phyloP scores from a whole-genome alignment of 35 echinoderm and acorn worm species.

The Anneissia japonica region DNA sequence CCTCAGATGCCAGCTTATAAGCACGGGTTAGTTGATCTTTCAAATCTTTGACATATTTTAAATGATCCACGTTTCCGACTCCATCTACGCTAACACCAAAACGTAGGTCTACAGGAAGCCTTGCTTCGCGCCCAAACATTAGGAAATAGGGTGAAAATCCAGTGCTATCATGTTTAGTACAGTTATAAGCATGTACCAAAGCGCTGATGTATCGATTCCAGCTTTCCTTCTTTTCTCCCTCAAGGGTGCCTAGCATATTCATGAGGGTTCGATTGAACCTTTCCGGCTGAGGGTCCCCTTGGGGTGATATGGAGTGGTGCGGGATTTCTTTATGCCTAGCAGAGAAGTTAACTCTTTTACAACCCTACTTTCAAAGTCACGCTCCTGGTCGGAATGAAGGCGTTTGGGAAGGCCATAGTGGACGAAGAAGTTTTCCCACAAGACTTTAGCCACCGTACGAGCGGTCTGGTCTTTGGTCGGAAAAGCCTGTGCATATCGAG shows the following conservation, averaged over 20 bases:
- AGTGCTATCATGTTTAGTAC: constrained; percentile 31
- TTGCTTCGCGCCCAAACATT: constrained; percentile 48
- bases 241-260: too few species aligned
- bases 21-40: not conserved
- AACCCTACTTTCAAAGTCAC: constrained; percentile 41
- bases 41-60: not conserved
- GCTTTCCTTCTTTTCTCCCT: too few species aligned
- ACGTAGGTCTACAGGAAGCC: constrained; percentile 23
- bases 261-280: not conserved
- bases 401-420: constrained; percentile 49
- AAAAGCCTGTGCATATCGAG: not conserved
- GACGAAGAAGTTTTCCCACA: constrained; percentile 46
- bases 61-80: not conserved
- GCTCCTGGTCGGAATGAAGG: constrained; percentile 47
- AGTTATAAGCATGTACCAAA: constrained; percentile 49
- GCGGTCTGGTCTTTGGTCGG: not conserved
- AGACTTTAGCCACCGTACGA: constrained; percentile 19
- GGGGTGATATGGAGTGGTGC: constrained; percentile 55
- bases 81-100: not conserved
- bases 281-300: constrained; percentile 33
- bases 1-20: not conserved
- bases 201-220: too few species aligned
- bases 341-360: constrained; percentile 36
- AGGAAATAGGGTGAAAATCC: constrained; percentile 43
- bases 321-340: constrained; percentile 18